Percentiles rank a stretch among this genome's conserved stretches.
These are phyloP conservation scores for Patella depressa DNA, from an alignment of 2,888 invertebrate species.

Conservation along the genomic window DNA sequence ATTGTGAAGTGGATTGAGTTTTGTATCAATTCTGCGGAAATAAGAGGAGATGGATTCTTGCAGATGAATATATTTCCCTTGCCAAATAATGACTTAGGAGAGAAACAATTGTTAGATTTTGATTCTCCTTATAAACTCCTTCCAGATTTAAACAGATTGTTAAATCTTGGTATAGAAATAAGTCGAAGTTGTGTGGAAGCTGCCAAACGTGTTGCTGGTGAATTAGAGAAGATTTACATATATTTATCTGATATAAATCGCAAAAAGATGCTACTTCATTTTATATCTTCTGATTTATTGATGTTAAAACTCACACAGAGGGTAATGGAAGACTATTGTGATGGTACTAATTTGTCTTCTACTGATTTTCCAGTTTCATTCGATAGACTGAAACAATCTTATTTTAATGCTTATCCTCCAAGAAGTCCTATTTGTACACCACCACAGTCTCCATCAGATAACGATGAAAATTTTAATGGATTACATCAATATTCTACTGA, in stretches of 20 bases:
- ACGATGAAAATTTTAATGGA: slow-evolving; percentile 19
- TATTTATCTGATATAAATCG: slow-evolving; percentile 41
- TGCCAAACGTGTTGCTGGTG: slow-evolving; percentile 40
- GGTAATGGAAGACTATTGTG: slow-evolving; percentile 44
- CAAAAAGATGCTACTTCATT: slow-evolving; percentile 46
- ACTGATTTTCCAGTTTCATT: slow-evolving; percentile 44
- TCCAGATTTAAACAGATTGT: slow-evolving; percentile 40
- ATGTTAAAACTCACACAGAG: slow-evolving; percentile 42
- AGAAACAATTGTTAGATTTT: not conserved
- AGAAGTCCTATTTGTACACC: slow-evolving; percentile 44
- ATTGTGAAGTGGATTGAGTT: slow-evolving; percentile 39
- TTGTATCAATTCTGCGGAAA: slow-evolving; percentile 19
- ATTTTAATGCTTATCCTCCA: slow-evolving; percentile 38
- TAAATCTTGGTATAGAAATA: slow-evolving; percentile 42
- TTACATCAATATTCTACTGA: slow-evolving; percentile 27
- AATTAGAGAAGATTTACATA: slow-evolving; percentile 43
- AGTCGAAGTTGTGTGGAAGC: slow-evolving; percentile 46
- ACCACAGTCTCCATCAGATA: slow-evolving; percentile 46
- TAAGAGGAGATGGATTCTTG: slow-evolving; percentile 19
- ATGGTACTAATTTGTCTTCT: slow-evolving; percentile 35
- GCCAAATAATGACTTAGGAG: slow-evolving; percentile 19
- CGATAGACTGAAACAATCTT: slow-evolving; percentile 39
- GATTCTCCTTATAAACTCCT: slow-evolving; percentile 23
- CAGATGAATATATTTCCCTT: not conserved
- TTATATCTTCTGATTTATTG: slow-evolving; percentile 44